Conservation (phyloP, 2,888 invertebrate genomes). For the Drosophila lacicola region DNA sequence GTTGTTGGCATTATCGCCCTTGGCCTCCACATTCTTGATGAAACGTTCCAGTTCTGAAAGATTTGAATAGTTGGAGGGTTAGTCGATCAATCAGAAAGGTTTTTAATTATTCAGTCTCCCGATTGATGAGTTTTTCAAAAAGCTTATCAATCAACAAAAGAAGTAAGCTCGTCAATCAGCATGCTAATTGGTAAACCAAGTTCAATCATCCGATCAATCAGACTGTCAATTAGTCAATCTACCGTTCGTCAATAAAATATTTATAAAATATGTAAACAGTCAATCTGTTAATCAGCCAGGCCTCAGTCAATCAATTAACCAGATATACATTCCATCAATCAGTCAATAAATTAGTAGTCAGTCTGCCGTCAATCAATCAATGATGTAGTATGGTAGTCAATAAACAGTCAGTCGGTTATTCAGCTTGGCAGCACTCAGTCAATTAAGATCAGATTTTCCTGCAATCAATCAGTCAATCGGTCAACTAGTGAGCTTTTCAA, state of each 20-base stretch:
- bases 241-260: too few relatives aligned
- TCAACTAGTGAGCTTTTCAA: neutral
- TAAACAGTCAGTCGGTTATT: too few relatives aligned
- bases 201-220: too few relatives aligned
- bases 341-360: neutral
- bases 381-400: too few relatives aligned
- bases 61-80: neutral
- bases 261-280: too few relatives aligned
- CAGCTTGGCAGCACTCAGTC: neutral
- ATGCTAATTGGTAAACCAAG: too few relatives aligned
- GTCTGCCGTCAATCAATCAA: neutral
- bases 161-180: neutral
- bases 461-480: neutral
- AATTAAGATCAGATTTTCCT: neutral
- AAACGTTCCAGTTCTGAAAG: constrained; percentile 87
- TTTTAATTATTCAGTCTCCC: neutral
- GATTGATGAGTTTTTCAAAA: neutral
- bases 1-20: constrained; percentile 87
- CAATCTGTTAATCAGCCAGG: too few relatives aligned
- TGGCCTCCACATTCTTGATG: constrained; percentile 86
- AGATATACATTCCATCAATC: neutral
- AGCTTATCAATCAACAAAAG: neutral
- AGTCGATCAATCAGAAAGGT: neutral
- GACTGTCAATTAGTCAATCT: too few relatives aligned
- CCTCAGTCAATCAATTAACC: neutral